These are phyloP conservation scores for Polyommatus icarus DNA, from an alignment of 2,888 invertebrate genomes.

Conservation along the genomic window DNA sequence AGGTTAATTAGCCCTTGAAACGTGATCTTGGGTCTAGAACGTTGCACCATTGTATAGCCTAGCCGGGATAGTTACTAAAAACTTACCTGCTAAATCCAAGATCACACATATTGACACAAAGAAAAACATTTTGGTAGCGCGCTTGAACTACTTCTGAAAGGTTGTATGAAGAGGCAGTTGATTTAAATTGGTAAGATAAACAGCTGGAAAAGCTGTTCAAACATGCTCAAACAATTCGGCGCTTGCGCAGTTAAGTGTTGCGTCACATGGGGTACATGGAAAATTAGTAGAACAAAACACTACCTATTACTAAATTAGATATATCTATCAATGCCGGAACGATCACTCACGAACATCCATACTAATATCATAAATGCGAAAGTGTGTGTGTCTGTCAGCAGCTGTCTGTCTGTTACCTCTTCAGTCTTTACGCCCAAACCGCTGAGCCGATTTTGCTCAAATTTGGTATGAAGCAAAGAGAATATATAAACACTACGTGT, in stretches of 20 bases:
- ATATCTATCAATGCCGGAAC: too few species aligned
- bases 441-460: too few species aligned
- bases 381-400: too few species aligned
- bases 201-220: slow-evolving; percentile 54
- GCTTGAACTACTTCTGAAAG: slow-evolving; percentile 35
- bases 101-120: slow-evolving; percentile 37
- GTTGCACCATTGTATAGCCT: too few species aligned
- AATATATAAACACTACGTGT: too few species aligned
- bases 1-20: too few species aligned
- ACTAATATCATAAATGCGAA: neutral
- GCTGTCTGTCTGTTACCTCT: too few species aligned
- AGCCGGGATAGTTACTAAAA: neutral
- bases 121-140: slow-evolving; percentile 36
- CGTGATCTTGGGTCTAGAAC: too few species aligned
- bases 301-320: neutral
- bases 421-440: too few species aligned
- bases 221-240: slow-evolving; percentile 44
- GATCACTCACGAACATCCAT: too few species aligned
- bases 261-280: slow-evolving; percentile 31
- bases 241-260: slow-evolving; percentile 36
- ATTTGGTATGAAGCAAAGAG: too few species aligned
- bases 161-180: slow-evolving; percentile 46
- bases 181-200: slow-evolving; percentile 47
- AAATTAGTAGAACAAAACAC: neutral
- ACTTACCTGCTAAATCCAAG: slow-evolving; percentile 34